phyloP scores from a whole-genome alignment of 2,797 vertebrate species.

The Notolepis coatsorum region DNA sequence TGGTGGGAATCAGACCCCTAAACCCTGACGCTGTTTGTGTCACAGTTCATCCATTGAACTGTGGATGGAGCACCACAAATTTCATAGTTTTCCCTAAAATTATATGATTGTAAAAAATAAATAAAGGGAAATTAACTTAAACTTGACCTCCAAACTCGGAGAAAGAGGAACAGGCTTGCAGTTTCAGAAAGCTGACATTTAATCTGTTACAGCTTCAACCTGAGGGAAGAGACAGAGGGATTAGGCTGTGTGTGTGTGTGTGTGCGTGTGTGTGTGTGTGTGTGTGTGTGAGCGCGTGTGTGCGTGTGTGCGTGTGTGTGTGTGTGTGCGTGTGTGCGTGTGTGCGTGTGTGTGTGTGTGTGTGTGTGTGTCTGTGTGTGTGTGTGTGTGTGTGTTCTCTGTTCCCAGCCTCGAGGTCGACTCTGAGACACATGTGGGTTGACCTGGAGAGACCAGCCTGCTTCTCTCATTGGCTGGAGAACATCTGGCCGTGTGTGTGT shows the following conservation, averaged over 20 bases:
- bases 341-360: conserved; percentile 30
- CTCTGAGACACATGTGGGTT: conserved; percentile 51
- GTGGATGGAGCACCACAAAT: no score
- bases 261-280: background rate
- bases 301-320: conserved; percentile 11
- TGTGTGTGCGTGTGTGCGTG: conserved; percentile 10
- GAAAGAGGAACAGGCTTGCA: no score
- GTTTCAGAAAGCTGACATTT: no score
- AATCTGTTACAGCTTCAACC: no score
- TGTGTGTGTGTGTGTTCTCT: background rate
- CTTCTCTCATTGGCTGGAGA: conserved; percentile 72
- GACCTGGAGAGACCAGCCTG: conserved; percentile 67
- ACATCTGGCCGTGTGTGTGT: conserved; percentile 72
- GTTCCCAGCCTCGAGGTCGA: conserved; percentile 1
- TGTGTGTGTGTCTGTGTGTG: background rate
- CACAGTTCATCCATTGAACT: no score
- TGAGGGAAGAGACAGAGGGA: background rate
- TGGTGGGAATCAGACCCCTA: no score
- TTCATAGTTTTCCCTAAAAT: no score
- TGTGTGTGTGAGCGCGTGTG: conserved; percentile 4
- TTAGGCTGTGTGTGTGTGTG: no score
- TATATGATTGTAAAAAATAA: no score
- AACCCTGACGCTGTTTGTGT: no score
- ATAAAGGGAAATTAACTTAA: no score
- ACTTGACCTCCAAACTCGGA: no score